phyloP scores from a whole-genome alignment of 2,888 invertebrate genomes.

The Tachina grossa region DNA sequence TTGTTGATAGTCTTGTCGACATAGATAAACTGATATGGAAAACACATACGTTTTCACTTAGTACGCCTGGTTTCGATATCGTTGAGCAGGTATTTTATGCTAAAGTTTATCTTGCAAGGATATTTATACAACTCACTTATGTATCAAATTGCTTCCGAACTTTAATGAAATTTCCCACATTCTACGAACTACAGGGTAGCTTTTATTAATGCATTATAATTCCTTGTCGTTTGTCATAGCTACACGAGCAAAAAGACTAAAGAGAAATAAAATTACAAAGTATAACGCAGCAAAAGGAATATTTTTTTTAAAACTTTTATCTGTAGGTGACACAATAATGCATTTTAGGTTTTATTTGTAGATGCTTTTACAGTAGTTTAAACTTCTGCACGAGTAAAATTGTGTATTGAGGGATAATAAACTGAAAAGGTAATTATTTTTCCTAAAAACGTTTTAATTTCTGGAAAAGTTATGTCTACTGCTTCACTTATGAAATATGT shows the following conservation, averaged over 20 bases:
- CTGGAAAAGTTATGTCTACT: no score
- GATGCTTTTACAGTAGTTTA: slow-evolving; percentile 43
- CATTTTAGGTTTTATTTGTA: slow-evolving; percentile 18
- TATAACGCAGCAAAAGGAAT: slow-evolving; percentile 37
- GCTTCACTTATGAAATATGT: no score
- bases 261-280: slow-evolving; percentile 13
- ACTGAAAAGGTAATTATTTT: no score
- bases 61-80: no score
- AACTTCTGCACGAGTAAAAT: not conserved
- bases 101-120: no score
- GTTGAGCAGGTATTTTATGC: no score
- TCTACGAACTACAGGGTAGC: not conserved
- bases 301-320: slow-evolving; percentile 50
- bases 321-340: slow-evolving; percentile 1
- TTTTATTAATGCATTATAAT: not conserved
- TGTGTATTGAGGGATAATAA: not conserved
- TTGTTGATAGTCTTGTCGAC: no score
- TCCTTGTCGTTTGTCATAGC: slow-evolving; percentile 21
- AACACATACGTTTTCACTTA: no score
- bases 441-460: no score
- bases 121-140: no score
- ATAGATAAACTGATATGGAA: no score
- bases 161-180: not conserved
- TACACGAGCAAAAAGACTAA: slow-evolving; percentile 29
- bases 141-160: no score